Conservation (phyloP, 2,113 vertebrate genomes). For the Deroptyus accipitrinus region DNA sequence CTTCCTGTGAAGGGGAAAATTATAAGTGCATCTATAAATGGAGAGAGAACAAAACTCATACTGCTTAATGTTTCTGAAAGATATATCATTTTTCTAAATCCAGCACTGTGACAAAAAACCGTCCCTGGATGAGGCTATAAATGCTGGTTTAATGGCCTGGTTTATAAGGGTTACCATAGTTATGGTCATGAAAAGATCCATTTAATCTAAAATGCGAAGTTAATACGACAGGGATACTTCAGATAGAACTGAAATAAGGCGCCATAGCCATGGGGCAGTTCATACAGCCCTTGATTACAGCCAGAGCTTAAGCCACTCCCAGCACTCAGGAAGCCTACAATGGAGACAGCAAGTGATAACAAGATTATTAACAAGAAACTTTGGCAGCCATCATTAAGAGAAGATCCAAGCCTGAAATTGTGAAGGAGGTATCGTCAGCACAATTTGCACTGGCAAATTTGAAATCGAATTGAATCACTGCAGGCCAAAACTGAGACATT, state of each 20-base stretch:
- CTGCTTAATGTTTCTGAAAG: background rate
- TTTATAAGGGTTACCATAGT: background rate
- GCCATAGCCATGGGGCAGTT: background rate
- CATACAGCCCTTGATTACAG: background rate
- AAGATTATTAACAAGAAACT: background rate
- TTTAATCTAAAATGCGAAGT: background rate
- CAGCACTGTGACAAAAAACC: background rate
- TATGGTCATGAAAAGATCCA: background rate
- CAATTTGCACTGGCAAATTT: background rate
- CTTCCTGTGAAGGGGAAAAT: conserved; percentile 79
- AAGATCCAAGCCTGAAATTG: background rate
- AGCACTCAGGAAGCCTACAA: background rate
- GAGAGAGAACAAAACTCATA: background rate
- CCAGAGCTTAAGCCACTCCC: background rate
- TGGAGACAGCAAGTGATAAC: background rate
- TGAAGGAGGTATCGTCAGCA: background rate
- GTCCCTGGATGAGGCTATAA: background rate
- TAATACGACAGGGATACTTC: background rate
- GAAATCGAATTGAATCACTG: background rate
- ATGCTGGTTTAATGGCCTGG: background rate
- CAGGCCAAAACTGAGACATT: background rate
- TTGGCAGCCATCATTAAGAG: background rate
- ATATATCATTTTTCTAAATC: background rate
- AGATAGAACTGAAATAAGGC: background rate
- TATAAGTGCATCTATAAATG: background rate